Evolutionary conservation across 2,113 vertebrate species (phyloP), one percentile per base, ranked within the genome.

Genomic region (Ageneiosus marmoratus): DNA sequence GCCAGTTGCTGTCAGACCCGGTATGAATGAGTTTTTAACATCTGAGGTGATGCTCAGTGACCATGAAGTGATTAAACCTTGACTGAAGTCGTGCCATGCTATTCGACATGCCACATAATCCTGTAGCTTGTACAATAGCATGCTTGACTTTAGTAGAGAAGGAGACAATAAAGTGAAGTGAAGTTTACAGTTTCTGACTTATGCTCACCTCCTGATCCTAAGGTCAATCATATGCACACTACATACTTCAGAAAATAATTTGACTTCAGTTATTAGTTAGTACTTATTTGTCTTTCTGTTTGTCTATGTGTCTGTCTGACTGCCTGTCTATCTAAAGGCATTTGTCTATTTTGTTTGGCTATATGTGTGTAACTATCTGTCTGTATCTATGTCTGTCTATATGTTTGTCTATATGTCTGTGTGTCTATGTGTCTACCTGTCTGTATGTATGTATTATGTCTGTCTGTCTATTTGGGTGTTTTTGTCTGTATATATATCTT

Each of bases 41-140:
- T 75, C 18, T 56, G 32, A 56, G 74, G 20, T 56, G 75, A 56
- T 56, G 50, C 24, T 76, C 29, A 76, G 9, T 76, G 75, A 77
- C 75, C 51, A 22, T 77, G 34, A 27, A 55, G 29, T 56, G 74
- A 77, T 56, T 77, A 56, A 53, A 75, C 27, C 73, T 27, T 53
- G 50, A 77, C 22, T 77, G 75, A 77, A 58, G 32, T 58, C 15
- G 8, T 58, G 55, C 2, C 12, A 77, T 34, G 6, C 34, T 44
- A 60, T 60, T 60, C 55, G 37, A 60, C 2, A 55, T n/a, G 37
- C 15, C 22, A 46, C 22, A 41, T 41, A 77, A 77, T 53, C 27
- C 4, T 18, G 9, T 15, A 15, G 1, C 5, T 2, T 74, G 72
- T n/a, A n/a, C 72, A 51, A 41, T 22, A 15, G 69, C 6, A 10